Conservation (phyloP, 2,797 vertebrate species). For the Pipistrellus pygmaeus region DNA sequence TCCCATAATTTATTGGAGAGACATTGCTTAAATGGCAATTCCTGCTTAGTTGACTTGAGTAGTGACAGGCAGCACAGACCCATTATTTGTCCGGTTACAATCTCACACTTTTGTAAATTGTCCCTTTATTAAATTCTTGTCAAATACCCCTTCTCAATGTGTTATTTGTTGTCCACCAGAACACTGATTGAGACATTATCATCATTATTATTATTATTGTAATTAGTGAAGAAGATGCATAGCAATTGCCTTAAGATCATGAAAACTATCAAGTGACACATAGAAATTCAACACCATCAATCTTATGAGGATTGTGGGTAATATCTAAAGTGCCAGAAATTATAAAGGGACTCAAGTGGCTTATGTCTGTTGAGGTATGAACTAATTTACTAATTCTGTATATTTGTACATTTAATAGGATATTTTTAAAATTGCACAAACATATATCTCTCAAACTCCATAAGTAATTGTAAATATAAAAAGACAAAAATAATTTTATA, state of each 20-base stretch:
- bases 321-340: slow-evolving; percentile 23
- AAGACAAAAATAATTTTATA: slow-evolving; percentile 2
- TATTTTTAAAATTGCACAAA: slow-evolving; percentile 3
- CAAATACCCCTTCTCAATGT: background rate
- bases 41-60: no score
- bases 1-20: no score
- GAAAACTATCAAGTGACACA: background rate
- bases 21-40: no score
- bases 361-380: background rate
- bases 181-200: slow-evolving; percentile 48
- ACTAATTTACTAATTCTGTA: background rate
- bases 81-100: no score
- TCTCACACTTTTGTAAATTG: background rate
- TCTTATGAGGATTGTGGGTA: background rate
- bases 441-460: background rate
- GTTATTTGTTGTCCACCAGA: slow-evolving; percentile 9
- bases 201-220: slow-evolving; percentile 8
- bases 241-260: background rate
- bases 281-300: background rate
- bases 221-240: slow-evolving; percentile 51
- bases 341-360: slow-evolving; percentile 9
- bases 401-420: background rate
- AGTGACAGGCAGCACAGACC: no score
- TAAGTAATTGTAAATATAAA: slow-evolving; percentile 10
- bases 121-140: background rate